Percentiles rank a stretch among this genome's conserved stretches.
Conservation (phyloP, 2,797 vertebrate genomes). For the Sebastiscus albofasciatus region DNA sequence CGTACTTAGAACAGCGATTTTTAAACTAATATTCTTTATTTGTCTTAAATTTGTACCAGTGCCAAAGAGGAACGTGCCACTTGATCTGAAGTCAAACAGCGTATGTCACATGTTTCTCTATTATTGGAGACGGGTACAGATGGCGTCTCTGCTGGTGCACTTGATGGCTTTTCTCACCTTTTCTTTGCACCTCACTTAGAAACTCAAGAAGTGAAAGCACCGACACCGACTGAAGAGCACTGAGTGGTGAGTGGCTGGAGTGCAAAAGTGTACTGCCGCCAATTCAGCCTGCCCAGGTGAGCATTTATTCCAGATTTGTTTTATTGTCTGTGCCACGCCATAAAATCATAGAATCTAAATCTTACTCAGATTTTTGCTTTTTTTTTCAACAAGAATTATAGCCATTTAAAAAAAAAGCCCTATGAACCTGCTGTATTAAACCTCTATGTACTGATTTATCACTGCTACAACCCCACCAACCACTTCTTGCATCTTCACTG, state of each 20-base stretch:
- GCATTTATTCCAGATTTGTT: not conserved
- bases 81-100: not conserved
- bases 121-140: conserved; percentile 13
- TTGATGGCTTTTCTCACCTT: conserved; percentile 30
- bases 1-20: not conserved
- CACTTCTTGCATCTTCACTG: not conserved
- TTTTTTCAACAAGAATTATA: not conserved
- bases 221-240: not conserved
- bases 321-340: not conserved
- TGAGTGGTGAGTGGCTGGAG: not conserved
- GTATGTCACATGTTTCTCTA: not conserved
- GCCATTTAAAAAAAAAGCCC: not conserved
- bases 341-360: not conserved
- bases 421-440: not conserved
- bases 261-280: not conserved
- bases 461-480: not conserved
- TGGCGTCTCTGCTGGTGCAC: conserved; percentile 1
- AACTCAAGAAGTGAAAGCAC: not conserved
- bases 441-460: not conserved
- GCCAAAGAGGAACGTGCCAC: not conserved
- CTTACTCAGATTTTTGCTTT: not conserved
- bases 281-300: not conserved
- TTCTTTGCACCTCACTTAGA: conserved; percentile 8
- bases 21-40: not conserved
- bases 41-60: not conserved